These are phyloP conservation scores for Montipora foliosa DNA, from an alignment of 64 coral and sea anemone species.

Conservation along the genomic window DNA sequence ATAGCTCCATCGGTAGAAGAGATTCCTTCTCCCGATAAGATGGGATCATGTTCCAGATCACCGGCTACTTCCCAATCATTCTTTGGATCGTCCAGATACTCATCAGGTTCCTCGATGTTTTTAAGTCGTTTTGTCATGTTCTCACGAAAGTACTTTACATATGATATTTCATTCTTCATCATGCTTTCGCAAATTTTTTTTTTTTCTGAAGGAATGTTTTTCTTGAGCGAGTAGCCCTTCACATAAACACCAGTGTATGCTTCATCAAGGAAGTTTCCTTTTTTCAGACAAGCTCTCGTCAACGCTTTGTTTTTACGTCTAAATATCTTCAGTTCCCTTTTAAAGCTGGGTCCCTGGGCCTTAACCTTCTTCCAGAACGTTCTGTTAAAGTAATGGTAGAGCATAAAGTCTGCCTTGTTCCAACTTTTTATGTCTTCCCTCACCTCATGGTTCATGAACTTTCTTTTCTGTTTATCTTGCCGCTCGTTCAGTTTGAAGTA, in stretches of 20 bases:
- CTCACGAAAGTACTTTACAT: slow-evolving; percentile 84
- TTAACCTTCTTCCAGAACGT: slow-evolving; percentile 86
- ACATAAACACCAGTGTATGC: slow-evolving; percentile 91
- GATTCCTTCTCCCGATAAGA: slow-evolving; percentile 23
- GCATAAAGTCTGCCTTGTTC: slow-evolving; percentile 83
- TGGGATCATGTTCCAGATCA: slow-evolving; percentile 83
- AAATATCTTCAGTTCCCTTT: slow-evolving; percentile 76
- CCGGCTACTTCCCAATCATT: slow-evolving; percentile 80
- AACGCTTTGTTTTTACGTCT: slow-evolving; percentile 61
- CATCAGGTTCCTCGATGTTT: slow-evolving; percentile 77
- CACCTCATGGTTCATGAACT: slow-evolving; percentile 49
- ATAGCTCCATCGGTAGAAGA: background rate
- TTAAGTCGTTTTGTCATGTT: slow-evolving; percentile 41
- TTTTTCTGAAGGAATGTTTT: slow-evolving; percentile 45
- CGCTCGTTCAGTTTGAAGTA: slow-evolving; percentile 93
- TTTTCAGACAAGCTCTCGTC: slow-evolving; percentile 65
- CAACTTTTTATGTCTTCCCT: slow-evolving; percentile 84
- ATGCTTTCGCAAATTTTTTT: slow-evolving; percentile 72
- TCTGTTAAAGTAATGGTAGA: slow-evolving; percentile 83
- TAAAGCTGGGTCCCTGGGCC: slow-evolving; percentile 69
- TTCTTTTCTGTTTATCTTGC: slow-evolving; percentile 77
- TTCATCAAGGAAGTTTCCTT: slow-evolving; percentile 76
- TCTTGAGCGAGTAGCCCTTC: slow-evolving; percentile 77
- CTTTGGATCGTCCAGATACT: slow-evolving; percentile 86
- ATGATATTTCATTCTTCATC: slow-evolving; percentile 90